These are phyloP conservation scores for Isoperla grammatica DNA, from an alignment of 2,888 invertebrate genomes.

Conservation along the genomic window DNA sequence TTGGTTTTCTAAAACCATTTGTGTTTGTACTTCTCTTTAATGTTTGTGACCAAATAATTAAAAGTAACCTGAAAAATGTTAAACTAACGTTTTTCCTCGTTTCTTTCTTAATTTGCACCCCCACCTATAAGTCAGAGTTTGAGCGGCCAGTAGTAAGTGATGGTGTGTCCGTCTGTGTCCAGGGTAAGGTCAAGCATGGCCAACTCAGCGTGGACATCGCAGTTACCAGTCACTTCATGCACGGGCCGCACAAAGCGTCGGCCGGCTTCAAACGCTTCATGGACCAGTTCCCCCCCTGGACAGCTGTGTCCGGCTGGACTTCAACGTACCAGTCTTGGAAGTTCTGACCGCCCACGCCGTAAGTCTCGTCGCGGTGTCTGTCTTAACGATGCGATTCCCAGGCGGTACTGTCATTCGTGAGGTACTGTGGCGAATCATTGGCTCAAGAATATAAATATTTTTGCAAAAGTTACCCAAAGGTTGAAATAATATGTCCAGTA, in stretches of 20 bases:
- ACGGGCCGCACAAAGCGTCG: constrained; percentile 50
- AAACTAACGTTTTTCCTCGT: no score
- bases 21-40: no score
- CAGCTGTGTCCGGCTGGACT: constrained; percentile 63
- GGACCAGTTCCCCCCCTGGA: constrained; percentile 57
- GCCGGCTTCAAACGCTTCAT: constrained; percentile 51
- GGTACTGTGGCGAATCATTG: neutral
- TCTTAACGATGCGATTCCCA: neutral
- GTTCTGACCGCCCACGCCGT: constrained; percentile 40
- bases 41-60: no score
- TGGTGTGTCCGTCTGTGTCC: constrained; percentile 35
- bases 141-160: no score
- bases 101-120: no score
- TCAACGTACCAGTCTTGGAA: constrained; percentile 60
- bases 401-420: neutral
- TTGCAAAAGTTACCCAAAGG: no score
- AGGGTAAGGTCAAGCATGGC: constrained; percentile 36
- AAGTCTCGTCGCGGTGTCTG: neutral
- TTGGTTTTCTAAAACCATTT: no score
- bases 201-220: constrained; percentile 29
- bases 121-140: no score
- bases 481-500: no score
- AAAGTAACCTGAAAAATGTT: no score
- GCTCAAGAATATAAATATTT: no score
- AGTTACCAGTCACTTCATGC: constrained; percentile 35